Evolutionary conservation across 2,888 invertebrate species (phyloP).

Genomic region (Caenorhabditis parvicauda): DNA sequence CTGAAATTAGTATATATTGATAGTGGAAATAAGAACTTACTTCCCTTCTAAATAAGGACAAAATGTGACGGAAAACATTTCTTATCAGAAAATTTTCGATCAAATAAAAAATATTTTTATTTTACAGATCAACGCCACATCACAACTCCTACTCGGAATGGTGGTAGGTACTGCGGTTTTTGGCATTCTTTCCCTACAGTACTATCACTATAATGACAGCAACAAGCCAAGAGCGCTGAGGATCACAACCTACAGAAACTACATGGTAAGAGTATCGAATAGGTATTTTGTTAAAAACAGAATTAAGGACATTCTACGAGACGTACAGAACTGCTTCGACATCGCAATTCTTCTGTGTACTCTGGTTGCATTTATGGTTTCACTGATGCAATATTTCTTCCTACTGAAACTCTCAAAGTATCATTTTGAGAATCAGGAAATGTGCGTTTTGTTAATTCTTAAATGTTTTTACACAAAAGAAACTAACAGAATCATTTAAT

Average conservation of each 20-base stretch:
- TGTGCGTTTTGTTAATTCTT: constrained; percentile 9
- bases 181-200: constrained; percentile 22
- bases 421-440: constrained; percentile 6
- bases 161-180: constrained; percentile 25
- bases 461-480: not conserved
- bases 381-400: constrained; percentile 29
- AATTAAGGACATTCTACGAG: constrained; percentile 11
- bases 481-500: not conserved
- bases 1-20: too few relatives aligned
- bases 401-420: constrained; percentile 23
- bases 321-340: constrained; percentile 29
- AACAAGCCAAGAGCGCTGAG: constrained; percentile 10
- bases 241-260: constrained; percentile 1
- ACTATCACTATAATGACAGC: constrained; percentile 10
- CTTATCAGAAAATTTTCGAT: too few relatives aligned
- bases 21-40: too few relatives aligned
- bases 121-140: too few relatives aligned
- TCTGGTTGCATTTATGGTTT: constrained; percentile 25
- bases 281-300: not conserved
- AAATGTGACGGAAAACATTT: constrained; percentile 6
- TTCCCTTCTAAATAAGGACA: constrained; percentile 8
- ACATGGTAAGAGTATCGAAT: constrained; percentile 1
- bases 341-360: constrained; percentile 28
- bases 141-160: constrained; percentile 24
- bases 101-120: too few relatives aligned